Conservation (phyloP, 2,797 vertebrate genomes). For the Tamandua tetradactyla region DNA sequence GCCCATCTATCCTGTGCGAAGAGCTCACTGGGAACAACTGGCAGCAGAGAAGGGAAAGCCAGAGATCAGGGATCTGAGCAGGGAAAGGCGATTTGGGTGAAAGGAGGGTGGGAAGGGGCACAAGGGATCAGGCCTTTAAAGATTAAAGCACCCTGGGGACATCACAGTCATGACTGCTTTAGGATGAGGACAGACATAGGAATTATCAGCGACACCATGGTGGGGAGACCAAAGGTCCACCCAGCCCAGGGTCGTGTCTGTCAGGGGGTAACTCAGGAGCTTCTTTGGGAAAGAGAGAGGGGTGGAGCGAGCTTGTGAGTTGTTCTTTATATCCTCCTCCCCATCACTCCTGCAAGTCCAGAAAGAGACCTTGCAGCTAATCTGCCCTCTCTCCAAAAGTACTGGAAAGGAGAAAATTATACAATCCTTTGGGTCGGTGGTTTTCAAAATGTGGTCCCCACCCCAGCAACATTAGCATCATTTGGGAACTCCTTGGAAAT, state of each 20-base stretch:
- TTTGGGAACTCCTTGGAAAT: neutral
- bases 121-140: conserved; percentile 71
- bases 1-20: conserved; percentile 40
- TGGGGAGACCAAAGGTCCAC: conserved; percentile 58
- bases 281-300: conserved; percentile 55
- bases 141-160: conserved; percentile 61
- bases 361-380: neutral
- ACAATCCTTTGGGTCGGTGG: neutral
- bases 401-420: neutral
- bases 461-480: neutral
- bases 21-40: conserved; percentile 63
- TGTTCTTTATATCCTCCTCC: neutral
- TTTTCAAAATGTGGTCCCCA: neutral
- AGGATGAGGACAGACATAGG: conserved; percentile 45
- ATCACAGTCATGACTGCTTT: conserved; percentile 40
- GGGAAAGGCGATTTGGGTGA: conserved; percentile 60
- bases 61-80: conserved; percentile 73
- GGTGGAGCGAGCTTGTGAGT: neutral
- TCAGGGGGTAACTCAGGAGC: conserved; percentile 39
- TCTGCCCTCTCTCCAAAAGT: conserved; percentile 8
- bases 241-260: conserved; percentile 45
- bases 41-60: conserved; percentile 64
- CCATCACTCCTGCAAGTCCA: conserved; percentile 1
- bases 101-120: conserved; percentile 67
- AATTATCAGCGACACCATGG: conserved; percentile 51